These are phyloP conservation scores for Capromys pilorides DNA, from an alignment of 2,797 vertebrate genomes.

Conservation along the genomic window DNA sequence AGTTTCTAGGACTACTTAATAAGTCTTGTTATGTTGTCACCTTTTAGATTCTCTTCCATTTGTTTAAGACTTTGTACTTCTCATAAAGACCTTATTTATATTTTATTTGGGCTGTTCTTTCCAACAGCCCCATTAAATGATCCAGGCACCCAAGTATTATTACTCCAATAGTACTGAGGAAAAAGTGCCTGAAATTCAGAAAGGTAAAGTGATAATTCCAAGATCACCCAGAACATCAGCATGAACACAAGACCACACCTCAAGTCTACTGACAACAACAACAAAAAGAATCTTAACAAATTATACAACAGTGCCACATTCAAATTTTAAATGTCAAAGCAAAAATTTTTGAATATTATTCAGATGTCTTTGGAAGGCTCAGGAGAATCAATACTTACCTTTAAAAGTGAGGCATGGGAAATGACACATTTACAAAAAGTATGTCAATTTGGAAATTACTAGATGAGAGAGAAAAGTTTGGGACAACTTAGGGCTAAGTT, in stretches of 20 bases:
- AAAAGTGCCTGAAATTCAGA: conserved; percentile 47
- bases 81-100: conserved; percentile 43
- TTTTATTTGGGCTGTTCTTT: conserved; percentile 16
- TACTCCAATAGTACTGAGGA: not conserved
- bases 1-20: conserved; percentile 25
- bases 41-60: conserved; percentile 33
- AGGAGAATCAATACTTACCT: conserved; percentile 66
- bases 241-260: conserved; percentile 19
- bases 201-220: conserved; percentile 50
- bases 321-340: conserved; percentile 57
- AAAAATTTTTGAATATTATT: conserved; percentile 77
- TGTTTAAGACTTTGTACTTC: conserved; percentile 45
- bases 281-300: conserved; percentile 38
- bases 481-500: conserved; percentile 28
- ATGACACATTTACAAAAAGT: conserved; percentile 75
- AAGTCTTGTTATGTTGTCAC: conserved; percentile 7
- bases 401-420: conserved; percentile 69
- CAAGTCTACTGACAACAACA: conserved; percentile 17
- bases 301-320: conserved; percentile 65
- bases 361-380: conserved; percentile 77
- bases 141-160: conserved; percentile 1
- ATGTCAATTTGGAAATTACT: conserved; percentile 71
- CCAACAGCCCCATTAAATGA: not conserved
- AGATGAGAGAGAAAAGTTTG: conserved; percentile 60
- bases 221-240: conserved; percentile 51